These are phyloP conservation scores for Drosophila multiciliata DNA, from an alignment of 2,888 invertebrate species.

Conservation along the genomic window DNA sequence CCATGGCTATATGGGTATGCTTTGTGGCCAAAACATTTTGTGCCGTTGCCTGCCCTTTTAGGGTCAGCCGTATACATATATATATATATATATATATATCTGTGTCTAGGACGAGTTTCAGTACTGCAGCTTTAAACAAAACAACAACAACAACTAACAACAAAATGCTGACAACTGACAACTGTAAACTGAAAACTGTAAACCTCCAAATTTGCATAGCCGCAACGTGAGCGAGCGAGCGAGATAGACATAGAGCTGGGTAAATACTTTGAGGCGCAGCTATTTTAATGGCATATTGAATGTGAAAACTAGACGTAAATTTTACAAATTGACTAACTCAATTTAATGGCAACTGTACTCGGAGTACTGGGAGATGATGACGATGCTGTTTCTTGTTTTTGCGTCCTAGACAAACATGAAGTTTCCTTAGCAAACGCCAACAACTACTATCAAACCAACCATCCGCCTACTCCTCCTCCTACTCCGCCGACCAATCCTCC, in stretches of 20 bases:
- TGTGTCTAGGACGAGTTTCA: constrained; percentile 9
- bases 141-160: background rate
- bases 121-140: constrained; percentile 12
- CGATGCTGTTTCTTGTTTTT: constrained; percentile 28
- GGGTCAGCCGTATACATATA: constrained; percentile 17
- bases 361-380: constrained; percentile 41
- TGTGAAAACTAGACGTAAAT: constrained; percentile 59
- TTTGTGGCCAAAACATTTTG: constrained; percentile 47
- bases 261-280: constrained; percentile 31
- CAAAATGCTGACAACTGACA: constrained; percentile 47
- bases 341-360: constrained; percentile 54
- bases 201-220: constrained; percentile 57
- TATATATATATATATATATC: constrained; percentile 1
- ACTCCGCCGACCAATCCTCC: background rate
- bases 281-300: constrained; percentile 61
- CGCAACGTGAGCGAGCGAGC: background rate
- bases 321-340: constrained; percentile 77
- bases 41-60: constrained; percentile 24
- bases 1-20: constrained; percentile 8
- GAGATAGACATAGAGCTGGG: background rate
- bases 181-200: constrained; percentile 20
- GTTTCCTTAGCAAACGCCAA: constrained; percentile 4
- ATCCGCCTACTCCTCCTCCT: background rate
- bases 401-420: constrained; percentile 39
- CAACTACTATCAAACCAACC: background rate